Percentiles rank a stretch among this genome's conserved stretches.
These are phyloP conservation scores for Momotus momota DNA, from an alignment of 2,797 vertebrate species.

Conservation along the genomic window DNA sequence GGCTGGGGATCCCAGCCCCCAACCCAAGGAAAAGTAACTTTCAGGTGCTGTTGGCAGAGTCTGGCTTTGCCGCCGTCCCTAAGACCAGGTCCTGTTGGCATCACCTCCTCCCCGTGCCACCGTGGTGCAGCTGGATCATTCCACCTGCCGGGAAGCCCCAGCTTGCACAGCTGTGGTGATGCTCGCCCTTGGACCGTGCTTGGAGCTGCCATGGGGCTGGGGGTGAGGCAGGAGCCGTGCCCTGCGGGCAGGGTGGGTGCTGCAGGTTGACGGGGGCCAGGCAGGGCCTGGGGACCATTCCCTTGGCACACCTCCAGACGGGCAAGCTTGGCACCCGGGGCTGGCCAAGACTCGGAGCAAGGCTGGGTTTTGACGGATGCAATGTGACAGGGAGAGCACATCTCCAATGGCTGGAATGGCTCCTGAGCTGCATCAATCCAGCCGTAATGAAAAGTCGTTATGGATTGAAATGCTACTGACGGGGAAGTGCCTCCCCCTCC, in stretches of 20 bases:
- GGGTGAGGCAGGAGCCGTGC: not conserved
- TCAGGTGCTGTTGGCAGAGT: not conserved
- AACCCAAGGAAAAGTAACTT: constrained; percentile 52
- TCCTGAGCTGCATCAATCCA: not conserved
- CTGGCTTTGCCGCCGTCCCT: fast-evolving
- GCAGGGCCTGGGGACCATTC: not conserved
- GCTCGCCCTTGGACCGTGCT: not conserved
- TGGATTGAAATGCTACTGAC: not conserved
- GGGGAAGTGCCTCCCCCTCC: not conserved
- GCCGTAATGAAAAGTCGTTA: constrained; percentile 34
- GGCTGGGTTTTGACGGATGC: not conserved
- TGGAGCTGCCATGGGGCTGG: fast-evolving
- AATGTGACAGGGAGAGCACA: constrained; percentile 15
- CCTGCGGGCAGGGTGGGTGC: not conserved
- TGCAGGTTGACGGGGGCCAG: not conserved
- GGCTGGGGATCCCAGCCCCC: not conserved
- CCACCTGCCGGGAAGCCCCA: not conserved
- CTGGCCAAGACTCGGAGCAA: not conserved
- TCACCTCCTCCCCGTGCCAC: not conserved
- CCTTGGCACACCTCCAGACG: not conserved
- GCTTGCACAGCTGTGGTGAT: fast-evolving
- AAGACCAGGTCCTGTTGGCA: not conserved
- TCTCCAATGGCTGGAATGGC: not conserved
- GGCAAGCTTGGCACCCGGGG: not conserved
- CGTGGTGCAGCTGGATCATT: not conserved